Conservation (phyloP, 2,113 vertebrate species). For the Pionites leucogaster region DNA sequence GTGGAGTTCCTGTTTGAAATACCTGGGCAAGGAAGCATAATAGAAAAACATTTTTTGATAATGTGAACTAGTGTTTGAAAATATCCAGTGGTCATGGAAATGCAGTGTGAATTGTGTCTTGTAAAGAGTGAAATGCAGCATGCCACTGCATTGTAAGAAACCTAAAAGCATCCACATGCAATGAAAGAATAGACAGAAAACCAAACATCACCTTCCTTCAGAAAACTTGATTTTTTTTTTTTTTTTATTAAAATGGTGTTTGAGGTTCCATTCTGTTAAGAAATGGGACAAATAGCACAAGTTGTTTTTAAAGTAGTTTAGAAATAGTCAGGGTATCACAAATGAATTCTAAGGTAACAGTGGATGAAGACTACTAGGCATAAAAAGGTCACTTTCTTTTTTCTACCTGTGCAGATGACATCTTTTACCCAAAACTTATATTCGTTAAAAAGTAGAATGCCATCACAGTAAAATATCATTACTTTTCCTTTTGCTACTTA, state of each 20-base stretch:
- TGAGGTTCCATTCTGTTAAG: background rate
- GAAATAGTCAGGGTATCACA: background rate
- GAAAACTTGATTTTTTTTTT: background rate
- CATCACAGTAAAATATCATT: background rate
- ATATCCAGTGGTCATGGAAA: background rate
- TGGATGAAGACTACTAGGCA: background rate
- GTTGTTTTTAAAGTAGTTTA: background rate
- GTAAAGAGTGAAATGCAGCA: background rate
- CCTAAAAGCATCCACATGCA: background rate
- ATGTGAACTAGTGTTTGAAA: background rate
- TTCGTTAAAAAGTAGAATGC: background rate
- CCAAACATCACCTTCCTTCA: background rate
- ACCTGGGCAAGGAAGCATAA: background rate
- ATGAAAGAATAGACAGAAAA: background rate
- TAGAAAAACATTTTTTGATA: background rate
- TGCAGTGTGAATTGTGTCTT: background rate
- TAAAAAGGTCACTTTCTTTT: background rate
- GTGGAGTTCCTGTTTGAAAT: background rate
- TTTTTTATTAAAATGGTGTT: background rate
- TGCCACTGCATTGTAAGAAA: background rate
- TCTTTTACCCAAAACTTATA: background rate
- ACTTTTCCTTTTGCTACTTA: background rate
- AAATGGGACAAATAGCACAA: background rate
- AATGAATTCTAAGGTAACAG: background rate
- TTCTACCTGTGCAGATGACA: background rate